Percentiles rank a stretch among this genome's conserved stretches.
Conservation (phyloP, 2,797 vertebrate species). For the Lithobates sylvaticus region DNA sequence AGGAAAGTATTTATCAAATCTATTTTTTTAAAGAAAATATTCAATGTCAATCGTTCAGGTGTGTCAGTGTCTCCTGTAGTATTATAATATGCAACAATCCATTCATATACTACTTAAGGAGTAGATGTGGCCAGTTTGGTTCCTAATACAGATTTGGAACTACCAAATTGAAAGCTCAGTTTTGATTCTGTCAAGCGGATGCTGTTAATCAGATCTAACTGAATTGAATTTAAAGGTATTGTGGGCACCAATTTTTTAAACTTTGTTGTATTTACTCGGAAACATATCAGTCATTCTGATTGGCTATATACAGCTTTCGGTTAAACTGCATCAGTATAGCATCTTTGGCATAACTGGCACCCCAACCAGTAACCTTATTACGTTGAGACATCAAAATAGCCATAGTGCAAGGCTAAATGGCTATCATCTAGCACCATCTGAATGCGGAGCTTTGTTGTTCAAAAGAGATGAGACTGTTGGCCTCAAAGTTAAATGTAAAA, state of each 20-base stretch:
- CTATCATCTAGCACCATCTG: constrained; percentile 59
- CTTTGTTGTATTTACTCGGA: background rate
- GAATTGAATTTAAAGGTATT: background rate
- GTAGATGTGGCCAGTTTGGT: background rate
- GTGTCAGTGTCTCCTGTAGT: too few species aligned
- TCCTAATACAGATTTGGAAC: background rate
- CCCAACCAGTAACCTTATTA: constrained; percentile 24
- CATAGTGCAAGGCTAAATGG: constrained; percentile 48
- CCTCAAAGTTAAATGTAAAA: constrained; percentile 29
- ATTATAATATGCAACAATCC: too few species aligned
- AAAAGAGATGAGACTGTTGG: constrained; percentile 36
- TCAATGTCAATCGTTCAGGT: background rate
- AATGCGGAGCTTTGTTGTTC: constrained; percentile 24
- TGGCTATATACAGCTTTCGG: background rate
- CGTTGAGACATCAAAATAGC: constrained; percentile 44
- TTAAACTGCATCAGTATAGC: constrained; percentile 33
- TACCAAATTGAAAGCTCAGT: background rate
- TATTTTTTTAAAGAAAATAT: background rate
- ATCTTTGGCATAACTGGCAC: constrained; percentile 51
- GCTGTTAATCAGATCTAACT: background rate
- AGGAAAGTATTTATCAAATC: background rate
- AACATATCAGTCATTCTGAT: background rate
- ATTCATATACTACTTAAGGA: too few species aligned
- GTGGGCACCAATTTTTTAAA: background rate
- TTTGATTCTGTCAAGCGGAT: background rate